These are phyloP conservation scores for Drosophila villosipedis DNA, from an alignment of 2,888 invertebrate species.

Conservation along the genomic window DNA sequence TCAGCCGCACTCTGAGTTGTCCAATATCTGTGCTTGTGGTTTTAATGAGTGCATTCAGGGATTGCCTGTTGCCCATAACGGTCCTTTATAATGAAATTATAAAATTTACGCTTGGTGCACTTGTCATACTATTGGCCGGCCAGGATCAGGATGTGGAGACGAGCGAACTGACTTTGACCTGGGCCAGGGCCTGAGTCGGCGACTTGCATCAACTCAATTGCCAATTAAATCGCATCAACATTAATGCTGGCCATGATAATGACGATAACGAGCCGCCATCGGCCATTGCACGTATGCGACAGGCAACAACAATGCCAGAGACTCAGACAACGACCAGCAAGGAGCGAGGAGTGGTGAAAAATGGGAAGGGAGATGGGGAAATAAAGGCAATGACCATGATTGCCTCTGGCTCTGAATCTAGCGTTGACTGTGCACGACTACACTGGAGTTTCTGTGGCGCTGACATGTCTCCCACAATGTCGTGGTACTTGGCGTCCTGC, in stretches of 20 bases:
- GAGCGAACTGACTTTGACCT: conserved; percentile 20
- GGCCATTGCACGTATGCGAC: conserved; percentile 68
- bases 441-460: conserved; percentile 51
- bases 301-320: conserved; percentile 50
- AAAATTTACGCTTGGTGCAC: conserved; percentile 50
- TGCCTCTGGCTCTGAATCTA: conserved; percentile 36
- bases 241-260: conserved; percentile 72
- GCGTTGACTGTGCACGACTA: conserved; percentile 31
- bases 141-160: conserved; percentile 1
- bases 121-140: conserved; percentile 48
- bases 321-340: conserved; percentile 5
- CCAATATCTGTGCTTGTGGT: neutral
- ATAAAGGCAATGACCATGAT: conserved; percentile 46
- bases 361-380: neutral
- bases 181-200: conserved; percentile 25
- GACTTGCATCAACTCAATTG: conserved; percentile 68
- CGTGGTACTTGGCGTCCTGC: conserved; percentile 60
- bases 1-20: neutral
- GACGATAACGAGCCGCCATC: conserved; percentile 75
- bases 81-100: conserved; percentile 69
- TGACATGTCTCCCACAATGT: conserved; percentile 75
- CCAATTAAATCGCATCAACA: conserved; percentile 75
- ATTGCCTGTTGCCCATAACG: conserved; percentile 38
- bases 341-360: neutral
- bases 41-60: conserved; percentile 26